phyloP scores from a whole-genome alignment of 2,888 invertebrate genomes.

The Anaspis maculata region DNA sequence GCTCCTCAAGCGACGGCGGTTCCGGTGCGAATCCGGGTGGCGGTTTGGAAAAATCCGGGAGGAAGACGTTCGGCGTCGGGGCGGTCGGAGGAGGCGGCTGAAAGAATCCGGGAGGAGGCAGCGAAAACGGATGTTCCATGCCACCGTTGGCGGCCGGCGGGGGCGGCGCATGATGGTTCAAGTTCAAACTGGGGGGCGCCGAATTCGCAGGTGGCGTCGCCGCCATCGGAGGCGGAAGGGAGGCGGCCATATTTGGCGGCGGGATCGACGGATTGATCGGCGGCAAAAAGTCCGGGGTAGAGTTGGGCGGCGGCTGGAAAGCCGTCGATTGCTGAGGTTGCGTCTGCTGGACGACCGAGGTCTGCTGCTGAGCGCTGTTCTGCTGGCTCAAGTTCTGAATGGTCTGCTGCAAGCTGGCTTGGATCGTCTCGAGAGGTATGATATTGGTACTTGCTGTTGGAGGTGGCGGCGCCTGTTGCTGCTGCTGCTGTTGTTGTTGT shows the following conservation, averaged over 20 bases:
- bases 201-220: constrained; percentile 38
- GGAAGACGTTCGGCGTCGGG: constrained; percentile 17
- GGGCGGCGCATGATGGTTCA: neutral
- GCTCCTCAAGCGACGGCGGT: constrained; percentile 53
- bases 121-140: constrained; percentile 40
- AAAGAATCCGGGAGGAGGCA: constrained; percentile 51
- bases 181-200: constrained; percentile 2
- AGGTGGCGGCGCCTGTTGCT: constrained; percentile 38
- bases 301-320: constrained; percentile 20
- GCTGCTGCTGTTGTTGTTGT: constrained; percentile 49
- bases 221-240: constrained; percentile 34
- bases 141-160: constrained; percentile 24
- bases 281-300: constrained; percentile 20
- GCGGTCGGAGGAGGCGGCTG: constrained; percentile 34
- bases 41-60: constrained; percentile 77
- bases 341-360: constrained; percentile 14
- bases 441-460: constrained; percentile 20
- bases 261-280: constrained; percentile 36
- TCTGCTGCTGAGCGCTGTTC: constrained; percentile 11
- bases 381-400: constrained; percentile 25
- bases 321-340: too few species aligned
- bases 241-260: constrained; percentile 35
- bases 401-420: constrained; percentile 30
- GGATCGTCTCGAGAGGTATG: constrained; percentile 32
- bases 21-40: constrained; percentile 64